Evolutionary conservation across 2,113 vertebrate genomes (phyloP).

Genomic region (Percopsis transmontana): DNA sequence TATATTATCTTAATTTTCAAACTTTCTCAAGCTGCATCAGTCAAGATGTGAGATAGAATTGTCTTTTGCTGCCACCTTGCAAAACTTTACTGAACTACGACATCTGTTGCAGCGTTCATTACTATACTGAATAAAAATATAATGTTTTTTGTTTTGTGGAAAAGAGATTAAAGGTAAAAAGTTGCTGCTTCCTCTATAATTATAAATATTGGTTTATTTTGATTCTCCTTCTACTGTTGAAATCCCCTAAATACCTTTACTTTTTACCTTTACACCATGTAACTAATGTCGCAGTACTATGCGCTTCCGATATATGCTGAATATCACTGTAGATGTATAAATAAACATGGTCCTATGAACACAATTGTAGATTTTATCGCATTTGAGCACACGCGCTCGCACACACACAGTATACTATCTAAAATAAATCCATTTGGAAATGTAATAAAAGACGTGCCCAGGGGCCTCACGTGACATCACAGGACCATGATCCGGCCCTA

Average conservation of each 20-base stretch:
- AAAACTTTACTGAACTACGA: conserved; percentile 6
- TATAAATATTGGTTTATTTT: conserved; percentile 5
- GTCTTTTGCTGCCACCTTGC: background rate
- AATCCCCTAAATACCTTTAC: no score
- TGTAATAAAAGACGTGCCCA: no score
- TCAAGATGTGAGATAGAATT: background rate
- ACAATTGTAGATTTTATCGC: background rate
- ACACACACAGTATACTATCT: background rate
- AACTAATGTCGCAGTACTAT: conserved; percentile 53
- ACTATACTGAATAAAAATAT: no score
- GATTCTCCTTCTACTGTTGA: background rate
- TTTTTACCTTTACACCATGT: conserved; percentile 23
- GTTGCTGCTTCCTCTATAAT: conserved; percentile 24
- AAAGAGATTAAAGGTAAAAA: conserved; percentile 8
- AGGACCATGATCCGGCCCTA: no score
- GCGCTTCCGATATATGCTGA: conserved; percentile 48
- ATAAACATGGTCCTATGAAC: conserved; percentile 56
- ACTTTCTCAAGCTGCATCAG: background rate
- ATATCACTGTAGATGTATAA: conserved; percentile 47
- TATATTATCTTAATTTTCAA: background rate
- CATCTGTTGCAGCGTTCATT: conserved; percentile 1
- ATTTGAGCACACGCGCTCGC: background rate
- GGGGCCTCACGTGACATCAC: no score
- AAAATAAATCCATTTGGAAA: no score
- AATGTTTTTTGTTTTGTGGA: background rate